Evolutionary conservation across 2,797 vertebrate species (phyloP).

Genomic region (Triplophysa yarkandensis): DNA sequence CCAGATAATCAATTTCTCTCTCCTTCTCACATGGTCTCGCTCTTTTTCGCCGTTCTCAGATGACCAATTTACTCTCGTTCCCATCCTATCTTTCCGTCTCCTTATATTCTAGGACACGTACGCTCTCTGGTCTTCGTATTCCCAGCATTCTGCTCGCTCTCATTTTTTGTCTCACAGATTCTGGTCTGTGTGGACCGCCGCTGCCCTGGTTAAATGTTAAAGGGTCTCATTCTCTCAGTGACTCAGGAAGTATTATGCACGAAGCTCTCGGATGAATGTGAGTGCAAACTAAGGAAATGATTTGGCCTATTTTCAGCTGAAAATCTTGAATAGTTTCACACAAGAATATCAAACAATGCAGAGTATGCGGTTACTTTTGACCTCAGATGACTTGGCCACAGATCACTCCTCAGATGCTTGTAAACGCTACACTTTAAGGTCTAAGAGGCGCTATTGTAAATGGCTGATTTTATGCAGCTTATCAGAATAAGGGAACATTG

Average conservation of each 20-base stretch:
- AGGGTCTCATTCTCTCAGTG: slow-evolving; percentile 4
- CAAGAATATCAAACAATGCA: neutral
- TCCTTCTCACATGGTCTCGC: slow-evolving; percentile 36
- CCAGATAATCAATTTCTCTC: slow-evolving; percentile 63
- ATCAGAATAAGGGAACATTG: neutral
- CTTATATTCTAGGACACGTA: slow-evolving; percentile 14
- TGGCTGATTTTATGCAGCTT: neutral
- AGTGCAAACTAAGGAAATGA: slow-evolving; percentile 3
- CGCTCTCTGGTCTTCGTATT: neutral
- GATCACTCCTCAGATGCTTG: neutral
- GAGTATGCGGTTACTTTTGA: neutral
- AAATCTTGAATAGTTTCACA: neutral
- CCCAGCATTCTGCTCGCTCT: slow-evolving; percentile 3
- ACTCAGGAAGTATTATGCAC: slow-evolving; percentile 16
- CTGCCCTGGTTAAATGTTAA: slow-evolving; percentile 26
- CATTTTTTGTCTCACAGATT: neutral
- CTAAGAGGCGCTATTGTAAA: neutral
- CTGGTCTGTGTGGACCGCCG: neutral
- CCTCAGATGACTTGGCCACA: neutral
- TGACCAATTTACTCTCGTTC: slow-evolving; percentile 16
- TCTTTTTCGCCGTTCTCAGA: slow-evolving; percentile 34
- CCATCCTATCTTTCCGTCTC: neutral
- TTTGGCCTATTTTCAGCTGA: neutral
- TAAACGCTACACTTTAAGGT: neutral
- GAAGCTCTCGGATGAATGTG: neutral